Percentiles rank a stretch among this genome's conserved stretches.
phyloP scores from a whole-genome alignment of 2,113 vertebrate species.

The Sinocyclocheilus grahami region DNA sequence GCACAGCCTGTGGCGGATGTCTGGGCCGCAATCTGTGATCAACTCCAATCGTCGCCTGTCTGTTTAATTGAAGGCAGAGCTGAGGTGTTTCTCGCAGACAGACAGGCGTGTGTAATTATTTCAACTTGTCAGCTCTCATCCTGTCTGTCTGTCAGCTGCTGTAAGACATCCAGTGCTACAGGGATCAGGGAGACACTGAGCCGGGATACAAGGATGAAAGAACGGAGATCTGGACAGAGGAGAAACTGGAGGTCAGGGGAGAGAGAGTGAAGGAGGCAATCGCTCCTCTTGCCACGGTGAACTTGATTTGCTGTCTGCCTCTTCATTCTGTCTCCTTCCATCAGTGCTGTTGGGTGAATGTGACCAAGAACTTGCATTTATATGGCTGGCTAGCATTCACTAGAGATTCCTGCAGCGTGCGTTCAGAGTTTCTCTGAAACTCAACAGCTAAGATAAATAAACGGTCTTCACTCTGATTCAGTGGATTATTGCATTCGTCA shows the following conservation, averaged over 20 bases:
- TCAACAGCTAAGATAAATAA: too few species aligned
- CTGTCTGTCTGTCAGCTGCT: slow-evolving; percentile 63
- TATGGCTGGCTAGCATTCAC: too few species aligned
- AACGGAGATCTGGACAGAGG: slow-evolving; percentile 49
- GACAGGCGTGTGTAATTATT: slow-evolving; percentile 75
- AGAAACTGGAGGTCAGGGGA: slow-evolving; percentile 50
- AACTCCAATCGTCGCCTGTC: slow-evolving; percentile 60
- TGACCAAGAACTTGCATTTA: too few species aligned
- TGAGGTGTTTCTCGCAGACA: slow-evolving; percentile 72
- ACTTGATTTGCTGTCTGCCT: slow-evolving; percentile 53
- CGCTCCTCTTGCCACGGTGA: slow-evolving; percentile 48
- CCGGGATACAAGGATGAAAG: slow-evolving; percentile 13
- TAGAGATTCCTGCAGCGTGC: too few species aligned
- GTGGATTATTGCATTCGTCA: too few species aligned
- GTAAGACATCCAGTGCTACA: slow-evolving; percentile 53
- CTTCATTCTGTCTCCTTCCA: neutral
- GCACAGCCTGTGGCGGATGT: slow-evolving; percentile 20
- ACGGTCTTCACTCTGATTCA: too few species aligned
- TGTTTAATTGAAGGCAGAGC: slow-evolving; percentile 76
- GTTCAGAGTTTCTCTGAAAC: too few species aligned
- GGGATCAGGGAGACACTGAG: slow-evolving; percentile 49
- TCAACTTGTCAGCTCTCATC: slow-evolving; percentile 70
- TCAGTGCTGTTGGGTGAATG: slow-evolving; percentile 17
- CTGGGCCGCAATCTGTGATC: slow-evolving; percentile 54
- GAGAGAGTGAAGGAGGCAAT: slow-evolving; percentile 45